These are phyloP conservation scores for Oedothorax gibbosus DNA, from an alignment of 1,140 invertebrate genomes.

Conservation along the genomic window DNA sequence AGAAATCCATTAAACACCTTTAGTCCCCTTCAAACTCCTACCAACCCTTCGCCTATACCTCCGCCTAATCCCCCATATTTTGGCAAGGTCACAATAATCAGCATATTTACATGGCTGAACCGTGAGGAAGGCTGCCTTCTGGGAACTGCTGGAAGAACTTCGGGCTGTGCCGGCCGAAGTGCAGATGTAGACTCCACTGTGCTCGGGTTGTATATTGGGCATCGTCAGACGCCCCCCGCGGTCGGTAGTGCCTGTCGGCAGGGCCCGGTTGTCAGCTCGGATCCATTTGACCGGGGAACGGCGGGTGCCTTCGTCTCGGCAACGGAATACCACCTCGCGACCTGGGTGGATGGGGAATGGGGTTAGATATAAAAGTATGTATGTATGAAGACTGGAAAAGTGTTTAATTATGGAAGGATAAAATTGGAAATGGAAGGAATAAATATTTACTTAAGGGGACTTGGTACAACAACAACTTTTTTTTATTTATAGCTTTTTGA, in stretches of 20 bases:
- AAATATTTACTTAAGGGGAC: too few relatives aligned
- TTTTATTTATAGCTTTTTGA: too few relatives aligned
- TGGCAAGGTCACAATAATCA: constrained; percentile 58
- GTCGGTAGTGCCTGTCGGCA: constrained; percentile 80
- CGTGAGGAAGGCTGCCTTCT: constrained; percentile 75
- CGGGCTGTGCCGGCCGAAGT: constrained; percentile 78
- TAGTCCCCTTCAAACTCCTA: too few relatives aligned
- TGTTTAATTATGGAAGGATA: background rate
- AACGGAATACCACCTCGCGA: constrained; percentile 90
- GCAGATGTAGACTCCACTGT: constrained; percentile 85
- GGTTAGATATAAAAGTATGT: background rate
- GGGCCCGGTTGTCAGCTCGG: constrained; percentile 76
- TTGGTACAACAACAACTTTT: too few relatives aligned
- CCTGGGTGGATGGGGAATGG: constrained; percentile 67
- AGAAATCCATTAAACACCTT: too few relatives aligned
- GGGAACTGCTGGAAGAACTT: constrained; percentile 59
- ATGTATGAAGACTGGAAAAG: background rate
- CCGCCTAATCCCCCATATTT: constrained; percentile 49
- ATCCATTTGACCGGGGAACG: constrained; percentile 82
- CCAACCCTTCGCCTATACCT: constrained; percentile 35
- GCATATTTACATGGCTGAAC: constrained; percentile 80
- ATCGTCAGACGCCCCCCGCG: constrained; percentile 85
- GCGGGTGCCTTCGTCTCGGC: constrained; percentile 85
- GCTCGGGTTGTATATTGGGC: constrained; percentile 81
- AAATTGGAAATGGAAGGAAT: background rate